Percentiles rank a stretch among this genome's conserved stretches.
Evolutionary conservation across 1,140 invertebrate genomes (phyloP).

Genomic region (Lasioglossum albipes): DNA sequence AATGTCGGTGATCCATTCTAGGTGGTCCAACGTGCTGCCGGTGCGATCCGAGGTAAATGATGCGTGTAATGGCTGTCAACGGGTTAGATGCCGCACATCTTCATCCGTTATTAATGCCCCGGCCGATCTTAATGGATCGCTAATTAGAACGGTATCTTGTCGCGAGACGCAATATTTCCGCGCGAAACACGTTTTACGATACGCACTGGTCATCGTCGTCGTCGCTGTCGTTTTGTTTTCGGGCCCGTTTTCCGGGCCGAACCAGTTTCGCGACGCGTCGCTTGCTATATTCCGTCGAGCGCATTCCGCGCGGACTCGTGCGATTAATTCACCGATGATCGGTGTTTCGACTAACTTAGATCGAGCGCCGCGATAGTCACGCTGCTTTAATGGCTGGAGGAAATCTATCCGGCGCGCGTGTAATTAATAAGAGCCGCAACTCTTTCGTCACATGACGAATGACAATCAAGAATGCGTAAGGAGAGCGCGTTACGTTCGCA

Average conservation of each 20-base stretch:
- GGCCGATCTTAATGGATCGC: slow-evolving; percentile 29
- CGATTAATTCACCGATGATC: not conserved
- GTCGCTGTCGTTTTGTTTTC: not conserved
- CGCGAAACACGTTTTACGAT: not conserved
- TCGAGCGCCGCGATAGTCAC: no score
- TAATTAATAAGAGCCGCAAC: no score
- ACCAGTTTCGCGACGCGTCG: not conserved
- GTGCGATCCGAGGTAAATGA: slow-evolving; percentile 68
- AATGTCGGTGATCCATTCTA: slow-evolving; percentile 72
- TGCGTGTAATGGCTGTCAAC: slow-evolving; percentile 67
- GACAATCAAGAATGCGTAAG: no score
- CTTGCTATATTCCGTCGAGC: no score
- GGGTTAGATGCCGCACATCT: slow-evolving; percentile 65
- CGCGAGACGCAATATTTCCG: not conserved
- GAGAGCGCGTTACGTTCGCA: no score
- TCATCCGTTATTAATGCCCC: slow-evolving; percentile 66
- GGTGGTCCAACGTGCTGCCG: slow-evolving; percentile 52
- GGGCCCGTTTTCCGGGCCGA: not conserved
- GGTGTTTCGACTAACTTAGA: not conserved
- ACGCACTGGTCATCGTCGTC: not conserved
- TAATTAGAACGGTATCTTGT: slow-evolving; percentile 38
- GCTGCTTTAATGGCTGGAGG: not conserved
- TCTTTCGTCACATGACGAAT: no score
- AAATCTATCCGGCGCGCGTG: no score
- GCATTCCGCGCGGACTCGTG: not conserved